Evolutionary conservation across 2,113 vertebrate genomes (phyloP), one percentile per base, ranked within the genome.

Genomic region (Heliornis fulica): DNA sequence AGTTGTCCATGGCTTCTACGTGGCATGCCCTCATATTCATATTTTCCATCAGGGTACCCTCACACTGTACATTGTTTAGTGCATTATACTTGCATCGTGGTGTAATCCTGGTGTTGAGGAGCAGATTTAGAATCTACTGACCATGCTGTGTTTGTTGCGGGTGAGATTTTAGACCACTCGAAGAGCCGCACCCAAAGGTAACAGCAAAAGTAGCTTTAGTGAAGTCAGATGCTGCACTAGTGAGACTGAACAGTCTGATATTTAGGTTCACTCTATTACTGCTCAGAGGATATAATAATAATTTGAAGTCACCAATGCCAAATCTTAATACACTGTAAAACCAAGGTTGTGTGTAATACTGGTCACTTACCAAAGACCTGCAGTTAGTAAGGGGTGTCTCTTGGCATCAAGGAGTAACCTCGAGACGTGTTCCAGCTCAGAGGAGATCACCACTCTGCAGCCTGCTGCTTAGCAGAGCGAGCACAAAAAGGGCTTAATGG

Each of bases 101-200:
- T 57, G 70, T 83, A 60, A 71, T 17, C 25, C 15, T 2, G 2
- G n/a, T 92, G 71, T 46, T 1, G 0, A 0, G 3, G 41, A 43
- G 56, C 22, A 48, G 41, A 50, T 54, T 32, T 41, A 74, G 61
- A 54, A 38, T 75, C 56, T 70, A 34, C 41, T 4, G 2, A 50
- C 50, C 46, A 6, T 1, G 10, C 25, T 17, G 46, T n/a, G 64
- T 71, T 83, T 28, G 43, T 65, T 1, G 0, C 0, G 0, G 31
- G 23, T 43, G 25, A 53, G n/a, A 40, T 59, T 65, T 71, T 77
- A 46, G 29, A 59, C 43, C 1, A 0, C 45, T 75, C 14, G n/a
- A 87, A 82, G 43, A 81, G 28, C 32, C 3, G 25, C 26, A 3
- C 2, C 13, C 13, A 63, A 57, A 75, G n/a, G 31, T 28, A 68